These are phyloP conservation scores for Desmodus rotundus DNA, from an alignment of 2,113 vertebrate genomes.

Conservation along the genomic window DNA sequence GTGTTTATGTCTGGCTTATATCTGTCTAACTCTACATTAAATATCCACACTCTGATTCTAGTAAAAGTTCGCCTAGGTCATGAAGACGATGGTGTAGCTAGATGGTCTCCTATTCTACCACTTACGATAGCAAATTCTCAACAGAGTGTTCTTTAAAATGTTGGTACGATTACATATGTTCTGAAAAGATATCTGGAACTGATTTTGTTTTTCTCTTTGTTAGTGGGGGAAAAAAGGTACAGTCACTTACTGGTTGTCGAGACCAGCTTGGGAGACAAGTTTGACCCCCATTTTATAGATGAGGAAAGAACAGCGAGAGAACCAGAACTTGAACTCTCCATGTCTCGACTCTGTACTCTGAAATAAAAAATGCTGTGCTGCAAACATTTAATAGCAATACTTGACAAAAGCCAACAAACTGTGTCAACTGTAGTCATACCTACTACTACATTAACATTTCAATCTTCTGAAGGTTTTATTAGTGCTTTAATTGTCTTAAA, in stretches of 20 bases:
- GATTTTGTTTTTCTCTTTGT: not conserved
- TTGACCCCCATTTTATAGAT: not conserved
- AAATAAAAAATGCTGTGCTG: not conserved
- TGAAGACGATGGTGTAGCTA: not conserved
- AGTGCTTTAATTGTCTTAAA: not conserved
- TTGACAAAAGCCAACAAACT: not conserved
- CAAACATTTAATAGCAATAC: not conserved
- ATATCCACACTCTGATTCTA: not conserved
- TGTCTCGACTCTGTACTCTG: not conserved
- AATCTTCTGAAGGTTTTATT: not conserved
- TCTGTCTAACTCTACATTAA: not conserved
- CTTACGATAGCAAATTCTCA: not conserved
- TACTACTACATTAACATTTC: not conserved
- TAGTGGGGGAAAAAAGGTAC: not conserved
- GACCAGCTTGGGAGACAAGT: not conserved
- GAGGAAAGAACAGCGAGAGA: not conserved
- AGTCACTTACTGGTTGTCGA: not conserved
- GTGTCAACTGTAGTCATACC: not conserved
- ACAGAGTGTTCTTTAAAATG: not conserved
- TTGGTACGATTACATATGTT: not conserved
- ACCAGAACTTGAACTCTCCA: not conserved
- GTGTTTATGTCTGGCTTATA: not conserved
- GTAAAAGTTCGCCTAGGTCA: not conserved
- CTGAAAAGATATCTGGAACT: not conserved
- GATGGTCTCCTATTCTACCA: not conserved